These are phyloP conservation scores for Hippocampus abdominalis DNA, from an alignment of 2,113 vertebrate genomes.

Conservation along the genomic window DNA sequence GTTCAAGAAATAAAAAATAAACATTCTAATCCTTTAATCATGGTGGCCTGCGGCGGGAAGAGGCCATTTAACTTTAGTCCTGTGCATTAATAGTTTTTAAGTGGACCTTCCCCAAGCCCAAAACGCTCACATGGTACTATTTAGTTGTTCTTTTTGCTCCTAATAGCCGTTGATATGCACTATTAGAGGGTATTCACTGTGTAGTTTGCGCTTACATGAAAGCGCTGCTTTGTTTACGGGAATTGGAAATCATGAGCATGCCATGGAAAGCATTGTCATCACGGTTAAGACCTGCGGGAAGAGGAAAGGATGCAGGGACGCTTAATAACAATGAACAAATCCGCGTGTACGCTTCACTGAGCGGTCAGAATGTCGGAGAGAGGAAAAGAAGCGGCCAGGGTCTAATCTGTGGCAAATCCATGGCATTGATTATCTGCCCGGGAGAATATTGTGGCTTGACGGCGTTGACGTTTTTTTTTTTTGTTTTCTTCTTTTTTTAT, in stretches of 20 bases:
- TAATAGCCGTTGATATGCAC: constrained; percentile 66
- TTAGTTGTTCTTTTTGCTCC: constrained; percentile 56
- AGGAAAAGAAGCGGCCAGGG: constrained; percentile 4
- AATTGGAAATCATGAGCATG: constrained; percentile 57
- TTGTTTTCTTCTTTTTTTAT: constrained; percentile 24
- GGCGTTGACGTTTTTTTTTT: constrained; percentile 13
- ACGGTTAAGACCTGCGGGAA: constrained; percentile 42
- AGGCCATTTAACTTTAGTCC: constrained; percentile 53
- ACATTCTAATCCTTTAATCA: constrained; percentile 70
- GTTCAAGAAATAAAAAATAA: constrained; percentile 38
- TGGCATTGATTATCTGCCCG: constrained; percentile 17
- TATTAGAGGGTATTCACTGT: constrained; percentile 67
- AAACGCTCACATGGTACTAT: constrained; percentile 67
- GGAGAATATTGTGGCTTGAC: constrained; percentile 37
- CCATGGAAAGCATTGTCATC: constrained; percentile 68
- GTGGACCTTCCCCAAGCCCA: constrained; percentile 35
- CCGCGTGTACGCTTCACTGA: constrained; percentile 36
- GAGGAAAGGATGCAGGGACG: constrained; percentile 43
- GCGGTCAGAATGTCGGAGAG: constrained; percentile 39
- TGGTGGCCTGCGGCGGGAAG: constrained; percentile 55
- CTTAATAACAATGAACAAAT: constrained; percentile 27
- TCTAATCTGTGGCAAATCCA: constrained; percentile 20
- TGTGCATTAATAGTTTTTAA: constrained; percentile 55
- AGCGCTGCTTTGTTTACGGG: constrained; percentile 64
- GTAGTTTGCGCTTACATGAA: constrained; percentile 64